Evolutionary conservation across 1,140 invertebrate genomes (phyloP).

Genomic region (Drosophila lacteicornis): DNA sequence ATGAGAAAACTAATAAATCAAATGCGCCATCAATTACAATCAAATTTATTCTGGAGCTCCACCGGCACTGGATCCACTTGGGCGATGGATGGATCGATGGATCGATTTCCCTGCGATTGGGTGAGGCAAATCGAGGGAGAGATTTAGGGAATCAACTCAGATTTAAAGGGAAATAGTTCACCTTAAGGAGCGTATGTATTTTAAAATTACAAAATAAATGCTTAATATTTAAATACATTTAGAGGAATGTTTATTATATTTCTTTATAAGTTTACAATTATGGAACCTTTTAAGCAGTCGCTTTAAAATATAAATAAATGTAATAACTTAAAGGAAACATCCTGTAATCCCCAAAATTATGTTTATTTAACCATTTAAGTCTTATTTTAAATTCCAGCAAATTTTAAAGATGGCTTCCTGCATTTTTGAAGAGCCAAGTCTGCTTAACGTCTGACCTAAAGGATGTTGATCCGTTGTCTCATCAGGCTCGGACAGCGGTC

Average conservation of each 20-base stretch:
- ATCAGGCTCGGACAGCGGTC: constrained; percentile 2
- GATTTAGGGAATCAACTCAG: too few species aligned
- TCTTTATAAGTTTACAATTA: too few species aligned
- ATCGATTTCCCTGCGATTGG: constrained; percentile 29
- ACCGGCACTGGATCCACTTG: constrained; percentile 2
- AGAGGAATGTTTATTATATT: too few species aligned
- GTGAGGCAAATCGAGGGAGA: neutral
- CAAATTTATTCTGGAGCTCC: constrained; percentile 29
- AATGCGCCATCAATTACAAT: constrained; percentile 64
- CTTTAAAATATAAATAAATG: too few species aligned
- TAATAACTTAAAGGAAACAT: too few species aligned
- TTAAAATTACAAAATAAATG: too few species aligned
- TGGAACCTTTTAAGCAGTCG: too few species aligned
- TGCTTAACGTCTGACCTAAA: neutral
- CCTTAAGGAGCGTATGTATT: too few species aligned
- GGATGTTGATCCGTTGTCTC: constrained; percentile 4
- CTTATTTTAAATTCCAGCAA: neutral
- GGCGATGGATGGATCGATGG: constrained; percentile 29
- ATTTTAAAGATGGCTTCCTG: too few species aligned
- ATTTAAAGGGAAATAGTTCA: neutral
- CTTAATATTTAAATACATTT: too few species aligned
- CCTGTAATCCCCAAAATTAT: neutral
- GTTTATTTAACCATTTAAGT: neutral
- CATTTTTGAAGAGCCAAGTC: neutral
- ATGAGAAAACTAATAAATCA: constrained; percentile 80